Evolutionary conservation across 1,140 invertebrate genomes (phyloP).

Genomic region (Delia radicum): DNA sequence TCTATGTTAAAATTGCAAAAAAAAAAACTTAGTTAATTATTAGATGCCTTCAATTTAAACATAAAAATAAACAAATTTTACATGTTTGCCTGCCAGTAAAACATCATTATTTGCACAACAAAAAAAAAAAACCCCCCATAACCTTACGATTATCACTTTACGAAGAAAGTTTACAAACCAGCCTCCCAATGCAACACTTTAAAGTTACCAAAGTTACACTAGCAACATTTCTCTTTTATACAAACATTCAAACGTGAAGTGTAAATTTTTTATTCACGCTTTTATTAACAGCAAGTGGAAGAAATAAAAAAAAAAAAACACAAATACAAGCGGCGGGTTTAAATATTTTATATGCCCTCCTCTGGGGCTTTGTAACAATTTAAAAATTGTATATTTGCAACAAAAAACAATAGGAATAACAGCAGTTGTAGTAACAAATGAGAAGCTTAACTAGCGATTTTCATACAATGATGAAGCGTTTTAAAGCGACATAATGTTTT

Average conservation of each 20-base stretch:
- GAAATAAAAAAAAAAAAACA: neutral
- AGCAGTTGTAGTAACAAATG: neutral
- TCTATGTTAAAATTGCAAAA: too few species aligned
- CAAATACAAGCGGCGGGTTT: neutral
- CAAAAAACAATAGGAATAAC: neutral
- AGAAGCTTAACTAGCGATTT: neutral
- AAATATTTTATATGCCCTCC: slow-evolving; percentile 1
- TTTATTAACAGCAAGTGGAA: neutral
- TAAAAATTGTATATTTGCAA: neutral
- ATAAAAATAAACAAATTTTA: neutral
- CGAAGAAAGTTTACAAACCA: neutral
- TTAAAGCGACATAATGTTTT: neutral
- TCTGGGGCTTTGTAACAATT: neutral
- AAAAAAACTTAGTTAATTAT: neutral
- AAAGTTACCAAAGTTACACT: neutral
- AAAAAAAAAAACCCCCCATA: neutral
- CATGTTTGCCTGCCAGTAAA: neutral
- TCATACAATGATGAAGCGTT: neutral
- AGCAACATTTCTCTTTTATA: neutral
- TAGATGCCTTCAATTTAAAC: neutral
- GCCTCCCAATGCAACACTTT: neutral
- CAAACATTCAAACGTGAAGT: neutral
- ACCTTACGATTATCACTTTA: neutral
- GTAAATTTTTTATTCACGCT: neutral
- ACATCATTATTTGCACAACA: neutral